These are phyloP conservation scores for Lasioglossum calceatum DNA, from an alignment of 2,888 invertebrate genomes.

Conservation along the genomic window DNA sequence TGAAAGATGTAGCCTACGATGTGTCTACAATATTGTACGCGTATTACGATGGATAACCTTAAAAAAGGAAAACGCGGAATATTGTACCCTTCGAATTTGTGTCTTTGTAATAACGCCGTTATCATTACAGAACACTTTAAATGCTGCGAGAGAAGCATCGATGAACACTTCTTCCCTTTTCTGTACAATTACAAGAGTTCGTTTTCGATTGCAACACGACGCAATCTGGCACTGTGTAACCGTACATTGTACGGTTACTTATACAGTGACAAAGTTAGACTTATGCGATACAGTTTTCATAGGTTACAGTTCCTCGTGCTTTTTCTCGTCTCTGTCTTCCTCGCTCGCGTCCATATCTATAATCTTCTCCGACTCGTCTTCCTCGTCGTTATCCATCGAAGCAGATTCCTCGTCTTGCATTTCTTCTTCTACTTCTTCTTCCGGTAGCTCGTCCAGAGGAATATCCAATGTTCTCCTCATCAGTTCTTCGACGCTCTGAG, in stretches of 20 bases:
- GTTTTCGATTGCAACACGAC: slow-evolving; percentile 48
- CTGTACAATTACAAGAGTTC: slow-evolving; percentile 54
- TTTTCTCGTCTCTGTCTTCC: slow-evolving; percentile 83
- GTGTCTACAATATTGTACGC: slow-evolving; percentile 13
- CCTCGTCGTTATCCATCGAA: slow-evolving; percentile 71
- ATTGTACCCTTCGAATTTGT: slow-evolving; percentile 15
- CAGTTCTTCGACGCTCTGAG: slow-evolving; percentile 95
- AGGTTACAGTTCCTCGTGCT: slow-evolving; percentile 88
- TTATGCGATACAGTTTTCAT: slow-evolving; percentile 29
- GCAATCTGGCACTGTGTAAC: slow-evolving; percentile 56
- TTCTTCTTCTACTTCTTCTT: slow-evolving; percentile 75
- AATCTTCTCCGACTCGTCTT: slow-evolving; percentile 52
- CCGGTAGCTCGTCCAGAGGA: slow-evolving; percentile 89
- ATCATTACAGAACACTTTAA: slow-evolving; percentile 16
- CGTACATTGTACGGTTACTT: slow-evolving; percentile 69
- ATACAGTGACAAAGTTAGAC: slow-evolving; percentile 40
- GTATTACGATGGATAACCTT: slow-evolving; percentile 22
- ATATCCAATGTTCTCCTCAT: slow-evolving; percentile 93
- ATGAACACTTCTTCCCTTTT: slow-evolving; percentile 5
- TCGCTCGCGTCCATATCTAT: slow-evolving; percentile 81
- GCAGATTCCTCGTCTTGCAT: slow-evolving; percentile 62
- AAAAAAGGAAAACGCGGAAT: slow-evolving; percentile 16
- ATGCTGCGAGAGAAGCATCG: slow-evolving; percentile 25
- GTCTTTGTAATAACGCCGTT: slow-evolving; percentile 2
- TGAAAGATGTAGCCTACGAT: slow-evolving; percentile 38